Evolutionary conservation across 2,888 invertebrate genomes (phyloP).

Genomic region (Gymnosoma rotundatum): DNA sequence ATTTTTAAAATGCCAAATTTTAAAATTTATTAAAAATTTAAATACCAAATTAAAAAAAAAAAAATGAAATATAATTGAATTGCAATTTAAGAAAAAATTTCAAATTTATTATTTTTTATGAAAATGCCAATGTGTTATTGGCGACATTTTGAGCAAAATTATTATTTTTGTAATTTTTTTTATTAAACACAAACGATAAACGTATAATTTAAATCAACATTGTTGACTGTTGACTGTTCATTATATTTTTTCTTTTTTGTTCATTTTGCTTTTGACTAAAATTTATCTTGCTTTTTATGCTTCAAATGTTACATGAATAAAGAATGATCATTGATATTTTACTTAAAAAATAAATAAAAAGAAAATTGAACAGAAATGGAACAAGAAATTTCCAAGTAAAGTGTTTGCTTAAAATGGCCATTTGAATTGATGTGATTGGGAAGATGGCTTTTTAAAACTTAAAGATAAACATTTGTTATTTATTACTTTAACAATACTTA

Average conservation of each 20-base stretch:
- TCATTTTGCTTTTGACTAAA: not conserved
- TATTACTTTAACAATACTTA: not conserved
- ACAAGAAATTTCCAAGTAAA: not conserved
- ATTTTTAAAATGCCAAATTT: too few relatives aligned
- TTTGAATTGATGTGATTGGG: slow-evolving; percentile 30
- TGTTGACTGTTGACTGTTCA: not conserved
- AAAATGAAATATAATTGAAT: too few relatives aligned
- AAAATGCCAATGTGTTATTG: too few relatives aligned
- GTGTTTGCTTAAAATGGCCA: not conserved
- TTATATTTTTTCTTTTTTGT: not conserved
- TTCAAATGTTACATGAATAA: slow-evolving; percentile 19
- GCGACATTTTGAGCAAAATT: too few relatives aligned
- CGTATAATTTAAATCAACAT: not conserved
- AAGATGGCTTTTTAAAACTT: slow-evolving; percentile 35
- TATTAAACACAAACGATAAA: not conserved
- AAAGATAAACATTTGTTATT: slow-evolving; percentile 37
- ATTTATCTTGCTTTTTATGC: slow-evolving; percentile 1
- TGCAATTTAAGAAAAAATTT: too few relatives aligned
- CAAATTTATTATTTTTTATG: too few relatives aligned
- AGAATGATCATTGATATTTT: not conserved
- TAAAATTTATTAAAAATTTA: too few relatives aligned
- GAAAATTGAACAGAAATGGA: not conserved
- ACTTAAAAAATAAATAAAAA: not conserved
- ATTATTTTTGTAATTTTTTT: too few relatives aligned
- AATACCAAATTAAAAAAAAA: too few relatives aligned